Base-by-base conservation (phyloP, 2,888 invertebrate species). In the Podotricha telesiphe region DNA sequence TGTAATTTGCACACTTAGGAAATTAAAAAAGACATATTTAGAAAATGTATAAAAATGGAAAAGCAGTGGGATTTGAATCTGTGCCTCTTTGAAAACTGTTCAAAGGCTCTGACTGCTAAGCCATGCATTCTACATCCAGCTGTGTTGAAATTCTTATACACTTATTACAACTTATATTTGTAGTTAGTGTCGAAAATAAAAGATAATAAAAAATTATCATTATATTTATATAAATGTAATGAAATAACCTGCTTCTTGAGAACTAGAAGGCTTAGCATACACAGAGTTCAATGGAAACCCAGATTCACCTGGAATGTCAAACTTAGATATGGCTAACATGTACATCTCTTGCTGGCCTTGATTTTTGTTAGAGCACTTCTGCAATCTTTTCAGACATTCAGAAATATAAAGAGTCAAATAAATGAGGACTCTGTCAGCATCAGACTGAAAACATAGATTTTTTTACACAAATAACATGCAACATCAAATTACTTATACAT, bases 331-430 rank as follows among this genome's bases (percentile, higher is more conserved):
- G 0, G 99, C 99, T 79, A 99, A 93, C 73, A 98, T 96, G 83
- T 98, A 98, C 97, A 99, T 98, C 86, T 99, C 99, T 83, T 98
- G 98, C 77, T 95, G 94, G 0, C 97, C 99, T 87, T 98, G 97
- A 79, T 94, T 95, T 86, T 97, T 98, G 78, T 95, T 97, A 8
- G 96, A 95, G 86, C 99, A 98, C 87, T 97, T 97, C 82, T 99
- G 98, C 37, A 99, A 92, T 79, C 96, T 96, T 86, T 99, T 99
- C 73, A 99, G 92, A 82, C 99, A 99, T 88, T 99, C 99, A 0
- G 98, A 99, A 77, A 99, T 97, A 86, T 99, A 99, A 47, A 99
- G 93, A 0, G 99, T 99, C 58, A 99, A 95, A 86, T 99, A 99
- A 79, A 99, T 99, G 34, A 99, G 93, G 22, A 99, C 97, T 80